phyloP scores from a whole-genome alignment of 1,140 invertebrate species.

The Euglossa dilemma region DNA sequence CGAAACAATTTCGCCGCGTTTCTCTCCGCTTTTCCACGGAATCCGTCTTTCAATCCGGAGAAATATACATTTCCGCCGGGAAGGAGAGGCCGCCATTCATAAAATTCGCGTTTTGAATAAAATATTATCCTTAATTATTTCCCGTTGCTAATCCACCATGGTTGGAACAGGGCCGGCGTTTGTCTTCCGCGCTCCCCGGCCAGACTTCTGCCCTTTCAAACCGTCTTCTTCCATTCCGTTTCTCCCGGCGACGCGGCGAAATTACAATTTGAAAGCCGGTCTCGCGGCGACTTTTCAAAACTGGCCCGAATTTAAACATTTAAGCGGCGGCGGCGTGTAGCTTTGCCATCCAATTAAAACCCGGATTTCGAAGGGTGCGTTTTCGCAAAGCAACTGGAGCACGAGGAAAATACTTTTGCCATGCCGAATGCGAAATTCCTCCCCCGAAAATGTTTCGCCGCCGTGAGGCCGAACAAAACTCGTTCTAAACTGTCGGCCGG shows the following conservation, averaged over 20 bases:
- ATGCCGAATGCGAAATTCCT: not conserved
- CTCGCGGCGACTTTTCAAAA: constrained; percentile 4
- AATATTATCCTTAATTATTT: constrained; percentile 24
- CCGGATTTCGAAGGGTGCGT: not conserved
- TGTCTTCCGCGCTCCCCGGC: not conserved
- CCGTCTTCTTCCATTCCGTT: not conserved
- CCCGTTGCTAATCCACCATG: not conserved
- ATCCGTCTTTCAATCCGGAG: not conserved
- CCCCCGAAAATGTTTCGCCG: not conserved
- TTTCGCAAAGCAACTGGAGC: not conserved
- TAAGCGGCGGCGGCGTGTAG: not conserved
- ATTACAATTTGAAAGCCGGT: not conserved
- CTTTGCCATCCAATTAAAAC: constrained; percentile 7
- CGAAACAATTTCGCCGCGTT: not conserved
- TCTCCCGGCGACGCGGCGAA: not conserved
- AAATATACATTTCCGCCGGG: not conserved
- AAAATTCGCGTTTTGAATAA: constrained; percentile 9
- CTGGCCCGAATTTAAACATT: not conserved
- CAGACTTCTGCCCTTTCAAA: not conserved
- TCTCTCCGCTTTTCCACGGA: not conserved
- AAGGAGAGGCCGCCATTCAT: not conserved
- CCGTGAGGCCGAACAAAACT: not conserved
- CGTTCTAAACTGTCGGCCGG: not conserved
- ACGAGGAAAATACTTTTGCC: not conserved
- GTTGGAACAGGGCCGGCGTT: not conserved